phyloP scores from a whole-genome alignment of 2,797 vertebrate genomes.

The Nannoperca obscura region DNA sequence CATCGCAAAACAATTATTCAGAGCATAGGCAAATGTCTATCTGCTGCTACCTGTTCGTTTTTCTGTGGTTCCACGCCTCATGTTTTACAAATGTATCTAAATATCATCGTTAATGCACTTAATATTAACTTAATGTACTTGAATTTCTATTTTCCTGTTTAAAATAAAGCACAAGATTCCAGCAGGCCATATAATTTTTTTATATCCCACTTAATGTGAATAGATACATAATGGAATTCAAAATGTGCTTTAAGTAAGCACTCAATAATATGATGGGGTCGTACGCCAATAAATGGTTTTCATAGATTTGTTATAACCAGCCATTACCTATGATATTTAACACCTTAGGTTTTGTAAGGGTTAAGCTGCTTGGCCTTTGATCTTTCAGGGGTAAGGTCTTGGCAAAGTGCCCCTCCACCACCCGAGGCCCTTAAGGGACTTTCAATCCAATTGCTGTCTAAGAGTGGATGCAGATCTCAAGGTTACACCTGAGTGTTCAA shows the following conservation, averaged over 20 bases:
- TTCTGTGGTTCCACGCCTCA: conserved; percentile 17
- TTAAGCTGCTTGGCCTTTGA: conserved; percentile 88
- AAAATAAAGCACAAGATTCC: conserved; percentile 1
- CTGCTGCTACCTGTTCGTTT: conserved; percentile 13
- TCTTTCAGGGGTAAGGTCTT: conserved; percentile 83
- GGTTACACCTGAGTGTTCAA: conserved; percentile 99
- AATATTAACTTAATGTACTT: conserved; percentile 11
- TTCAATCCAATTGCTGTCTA: conserved; percentile 94
- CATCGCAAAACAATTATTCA: conserved; percentile 83
- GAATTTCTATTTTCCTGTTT: background rate
- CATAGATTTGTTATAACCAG: conserved; percentile 75
- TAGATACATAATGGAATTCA: conserved; percentile 40
- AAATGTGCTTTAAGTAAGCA: conserved; percentile 35
- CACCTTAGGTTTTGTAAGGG: conserved; percentile 84
- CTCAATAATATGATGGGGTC: conserved; percentile 22
- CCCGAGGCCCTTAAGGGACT: conserved; percentile 84
- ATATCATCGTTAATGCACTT: conserved; percentile 12
- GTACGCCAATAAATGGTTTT: conserved; percentile 64
- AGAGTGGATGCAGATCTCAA: conserved; percentile 99
- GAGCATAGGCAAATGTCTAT: conserved; percentile 59
- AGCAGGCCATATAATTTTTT: background rate
- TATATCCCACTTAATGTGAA: conserved; percentile 25
- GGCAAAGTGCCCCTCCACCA: conserved; percentile 83
- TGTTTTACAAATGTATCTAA: conserved; percentile 12
- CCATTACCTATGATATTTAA: conserved; percentile 86